Evolutionary conservation across 2,797 vertebrate genomes (phyloP).

Genomic region (Naso thynnoides): DNA sequence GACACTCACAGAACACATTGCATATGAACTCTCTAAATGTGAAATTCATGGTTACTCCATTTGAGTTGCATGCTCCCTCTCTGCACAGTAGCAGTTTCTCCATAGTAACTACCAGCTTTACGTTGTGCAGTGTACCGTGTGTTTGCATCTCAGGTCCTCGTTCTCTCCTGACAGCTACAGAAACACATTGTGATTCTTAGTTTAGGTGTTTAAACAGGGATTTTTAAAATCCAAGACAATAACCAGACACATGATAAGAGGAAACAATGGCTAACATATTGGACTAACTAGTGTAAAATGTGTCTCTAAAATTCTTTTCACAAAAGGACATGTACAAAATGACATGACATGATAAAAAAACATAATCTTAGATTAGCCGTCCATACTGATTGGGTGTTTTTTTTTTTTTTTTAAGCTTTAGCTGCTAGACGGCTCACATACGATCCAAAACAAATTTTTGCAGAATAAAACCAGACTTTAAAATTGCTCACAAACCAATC

Average conservation of each 20-base stretch:
- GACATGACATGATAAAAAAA: slow-evolving; percentile 39
- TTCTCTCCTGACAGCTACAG: slow-evolving; percentile 23
- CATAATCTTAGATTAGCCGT: slow-evolving; percentile 22
- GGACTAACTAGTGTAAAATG: slow-evolving; percentile 52
- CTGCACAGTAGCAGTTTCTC: slow-evolving; percentile 32
- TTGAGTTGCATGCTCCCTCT: slow-evolving; percentile 83
- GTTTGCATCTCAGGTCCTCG: slow-evolving; percentile 15
- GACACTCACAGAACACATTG: slow-evolving; percentile 1
- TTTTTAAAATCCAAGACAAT: slow-evolving; percentile 13
- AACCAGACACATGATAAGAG: slow-evolving; percentile 20
- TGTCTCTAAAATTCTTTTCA: slow-evolving; percentile 44
- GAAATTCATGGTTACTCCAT: slow-evolving; percentile 33
- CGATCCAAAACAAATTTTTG: slow-evolving; percentile 22
- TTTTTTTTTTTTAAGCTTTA: not conserved
- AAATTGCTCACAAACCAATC: slow-evolving; percentile 13
- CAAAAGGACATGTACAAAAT: slow-evolving; percentile 54
- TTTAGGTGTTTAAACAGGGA: slow-evolving; percentile 7
- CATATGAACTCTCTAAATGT: slow-evolving; percentile 18
- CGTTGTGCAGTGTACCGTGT: slow-evolving; percentile 17
- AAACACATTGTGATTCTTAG: slow-evolving; percentile 16
- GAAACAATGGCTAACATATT: slow-evolving; percentile 18
- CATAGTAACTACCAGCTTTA: not conserved
- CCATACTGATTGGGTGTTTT: slow-evolving; percentile 14
- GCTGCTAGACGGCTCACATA: slow-evolving; percentile 18
- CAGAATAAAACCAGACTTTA: slow-evolving; percentile 16